Percentiles rank a stretch among this genome's conserved stretches.
Conservation (phyloP, 2,888 invertebrate species). For the Girardia tigrina region DNA sequence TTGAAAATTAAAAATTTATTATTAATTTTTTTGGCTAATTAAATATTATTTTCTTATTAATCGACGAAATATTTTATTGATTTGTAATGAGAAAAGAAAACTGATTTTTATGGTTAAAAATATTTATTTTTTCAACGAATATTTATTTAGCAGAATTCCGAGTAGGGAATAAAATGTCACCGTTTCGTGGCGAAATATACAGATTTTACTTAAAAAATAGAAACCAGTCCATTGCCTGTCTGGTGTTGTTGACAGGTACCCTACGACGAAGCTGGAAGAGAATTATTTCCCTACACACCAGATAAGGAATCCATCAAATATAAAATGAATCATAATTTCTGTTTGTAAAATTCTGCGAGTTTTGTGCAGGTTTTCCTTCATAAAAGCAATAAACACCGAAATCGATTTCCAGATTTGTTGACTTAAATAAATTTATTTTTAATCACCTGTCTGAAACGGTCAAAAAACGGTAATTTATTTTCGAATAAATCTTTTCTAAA, state of each 20-base stretch:
- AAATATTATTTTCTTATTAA: too few relatives aligned
- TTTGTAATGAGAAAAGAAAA: too few relatives aligned
- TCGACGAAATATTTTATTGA: too few relatives aligned
- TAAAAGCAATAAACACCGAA: neutral
- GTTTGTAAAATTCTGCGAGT: neutral
- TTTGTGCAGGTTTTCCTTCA: conserved; percentile 9
- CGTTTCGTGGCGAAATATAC: neutral
- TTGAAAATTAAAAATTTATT: too few relatives aligned
- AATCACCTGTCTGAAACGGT: conserved; percentile 12
- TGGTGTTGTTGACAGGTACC: neutral
- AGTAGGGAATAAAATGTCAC: neutral
- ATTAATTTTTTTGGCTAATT: too few relatives aligned
- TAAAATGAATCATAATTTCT: neutral
- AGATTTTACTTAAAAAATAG: neutral
- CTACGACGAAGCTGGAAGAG: neutral
- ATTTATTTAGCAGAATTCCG: neutral
- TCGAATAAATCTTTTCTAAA: neutral
- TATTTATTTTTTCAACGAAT: too few relatives aligned
- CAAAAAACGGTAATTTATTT: neutral
- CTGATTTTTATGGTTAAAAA: too few relatives aligned
- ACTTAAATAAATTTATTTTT: neutral
- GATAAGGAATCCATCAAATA: neutral
- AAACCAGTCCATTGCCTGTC: neutral
- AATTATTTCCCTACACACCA: neutral
- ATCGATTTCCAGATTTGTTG: neutral